These are phyloP conservation scores for Macropis europaea DNA, from an alignment of 2,888 invertebrate species.

Conservation along the genomic window DNA sequence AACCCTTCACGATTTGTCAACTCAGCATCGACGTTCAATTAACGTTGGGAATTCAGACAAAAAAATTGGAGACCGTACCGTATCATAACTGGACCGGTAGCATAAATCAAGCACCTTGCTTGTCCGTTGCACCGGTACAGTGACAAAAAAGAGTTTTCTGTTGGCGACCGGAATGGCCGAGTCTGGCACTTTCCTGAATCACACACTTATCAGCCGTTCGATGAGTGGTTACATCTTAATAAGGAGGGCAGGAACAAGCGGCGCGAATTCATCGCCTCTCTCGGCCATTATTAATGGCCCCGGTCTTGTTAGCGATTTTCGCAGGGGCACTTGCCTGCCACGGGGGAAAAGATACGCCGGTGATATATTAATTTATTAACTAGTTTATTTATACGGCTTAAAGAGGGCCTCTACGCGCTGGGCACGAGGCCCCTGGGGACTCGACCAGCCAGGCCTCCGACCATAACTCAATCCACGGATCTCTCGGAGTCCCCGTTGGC, in stretches of 20 bases:
- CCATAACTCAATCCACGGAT: constrained; percentile 73
- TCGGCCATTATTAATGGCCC: constrained; percentile 61
- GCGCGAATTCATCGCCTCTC: constrained; percentile 60
- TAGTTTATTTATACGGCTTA: constrained; percentile 71
- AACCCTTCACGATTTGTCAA: too few relatives aligned
- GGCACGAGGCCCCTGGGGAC: constrained; percentile 48
- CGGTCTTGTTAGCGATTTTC: constrained; percentile 68
- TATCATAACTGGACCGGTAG: not conserved
- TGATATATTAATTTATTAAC: constrained; percentile 77
- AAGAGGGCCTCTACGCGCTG: constrained; percentile 60
- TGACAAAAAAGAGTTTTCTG: not conserved
- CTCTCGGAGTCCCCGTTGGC: constrained; percentile 55
- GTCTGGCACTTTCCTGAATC: constrained; percentile 60
- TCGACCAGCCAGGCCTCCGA: constrained; percentile 40
- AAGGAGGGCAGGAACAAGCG: constrained; percentile 60
- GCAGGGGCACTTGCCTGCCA: constrained; percentile 57
- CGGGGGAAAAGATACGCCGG: constrained; percentile 54
- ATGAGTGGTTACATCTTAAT: constrained; percentile 67
- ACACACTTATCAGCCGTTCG: constrained; percentile 50
- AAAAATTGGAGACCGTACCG: not conserved
- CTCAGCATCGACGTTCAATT: not conserved
- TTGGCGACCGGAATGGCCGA: not conserved
- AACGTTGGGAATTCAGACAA: not conserved
- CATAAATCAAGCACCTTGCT: constrained; percentile 24
- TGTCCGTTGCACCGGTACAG: constrained; percentile 14